phyloP scores from a whole-genome alignment of 2,113 vertebrate species.

The Mobula birostris region DNA sequence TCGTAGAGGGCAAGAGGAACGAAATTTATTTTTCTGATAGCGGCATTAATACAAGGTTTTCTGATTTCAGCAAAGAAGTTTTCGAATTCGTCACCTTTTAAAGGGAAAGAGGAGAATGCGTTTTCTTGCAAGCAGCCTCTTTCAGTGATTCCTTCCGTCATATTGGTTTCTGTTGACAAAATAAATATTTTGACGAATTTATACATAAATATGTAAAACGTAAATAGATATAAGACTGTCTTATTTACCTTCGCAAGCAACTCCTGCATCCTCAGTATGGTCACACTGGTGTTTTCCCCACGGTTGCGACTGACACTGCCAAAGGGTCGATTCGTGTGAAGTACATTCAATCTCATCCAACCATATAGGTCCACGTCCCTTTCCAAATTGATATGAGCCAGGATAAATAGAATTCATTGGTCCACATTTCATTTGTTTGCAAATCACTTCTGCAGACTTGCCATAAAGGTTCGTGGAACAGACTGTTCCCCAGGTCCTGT shows the following conservation, averaged over 20 bases:
- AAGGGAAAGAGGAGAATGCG: too few relatives aligned
- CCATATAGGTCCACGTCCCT: constrained; percentile 51
- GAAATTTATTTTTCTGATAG: too few relatives aligned
- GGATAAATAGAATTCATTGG: neutral
- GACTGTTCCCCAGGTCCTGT: neutral
- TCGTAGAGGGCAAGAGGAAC: too few relatives aligned
- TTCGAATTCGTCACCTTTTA: too few relatives aligned
- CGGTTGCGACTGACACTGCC: constrained; percentile 42
- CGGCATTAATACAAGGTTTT: too few relatives aligned
- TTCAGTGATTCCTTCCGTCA: too few relatives aligned
- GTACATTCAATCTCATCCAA: constrained; percentile 51
- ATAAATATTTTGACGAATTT: neutral
- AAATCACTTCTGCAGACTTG: constrained; percentile 36
- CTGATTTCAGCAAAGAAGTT: too few relatives aligned
- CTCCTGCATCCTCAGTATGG: neutral
- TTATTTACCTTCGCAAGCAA: neutral
- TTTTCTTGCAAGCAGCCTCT: too few relatives aligned
- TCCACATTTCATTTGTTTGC: constrained; percentile 40
- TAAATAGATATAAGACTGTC: too few relatives aligned
- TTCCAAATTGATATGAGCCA: neutral
- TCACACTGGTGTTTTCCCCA: constrained; percentile 41
- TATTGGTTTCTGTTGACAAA: neutral
- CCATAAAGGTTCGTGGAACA: neutral
- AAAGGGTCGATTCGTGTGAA: constrained; percentile 46
- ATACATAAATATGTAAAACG: neutral